These are phyloP conservation scores for Anisognathus igniventris DNA, from an alignment of 2,797 vertebrate species.

Conservation along the genomic window DNA sequence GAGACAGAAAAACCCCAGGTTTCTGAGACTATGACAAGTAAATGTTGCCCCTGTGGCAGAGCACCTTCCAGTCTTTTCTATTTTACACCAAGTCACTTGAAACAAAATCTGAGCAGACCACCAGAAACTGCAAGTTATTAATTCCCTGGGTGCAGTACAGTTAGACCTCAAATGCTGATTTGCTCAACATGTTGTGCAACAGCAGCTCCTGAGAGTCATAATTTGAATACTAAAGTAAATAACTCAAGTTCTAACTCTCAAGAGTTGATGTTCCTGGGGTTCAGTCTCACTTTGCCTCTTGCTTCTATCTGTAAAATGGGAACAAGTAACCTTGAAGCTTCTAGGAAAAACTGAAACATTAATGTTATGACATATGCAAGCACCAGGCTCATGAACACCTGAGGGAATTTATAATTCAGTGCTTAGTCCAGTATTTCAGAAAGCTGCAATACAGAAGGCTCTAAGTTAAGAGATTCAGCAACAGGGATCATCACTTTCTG, in stretches of 20 bases:
- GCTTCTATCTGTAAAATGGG: not conserved
- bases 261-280: not conserved
- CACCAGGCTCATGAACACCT: not conserved
- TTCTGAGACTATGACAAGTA: not conserved
- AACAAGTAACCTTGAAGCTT: not conserved
- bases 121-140: not conserved
- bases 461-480: not conserved
- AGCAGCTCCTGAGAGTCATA: not conserved
- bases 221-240: not conserved
- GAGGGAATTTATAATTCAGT: not conserved
- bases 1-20: not conserved
- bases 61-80: not conserved
- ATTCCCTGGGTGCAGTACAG: not conserved
- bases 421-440: not conserved
- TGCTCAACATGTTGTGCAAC: not conserved
- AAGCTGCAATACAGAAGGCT: not conserved
- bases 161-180: not conserved
- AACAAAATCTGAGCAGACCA: not conserved
- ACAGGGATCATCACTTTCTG: rapidly evolving
- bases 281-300: not conserved
- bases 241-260: not conserved
- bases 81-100: not conserved
- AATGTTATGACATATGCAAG: not conserved
- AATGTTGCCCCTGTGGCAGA: not conserved
- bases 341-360: not conserved